Base-by-base conservation (phyloP, 2,888 invertebrate genomes). In the Sminthurinus aureus region DNA sequence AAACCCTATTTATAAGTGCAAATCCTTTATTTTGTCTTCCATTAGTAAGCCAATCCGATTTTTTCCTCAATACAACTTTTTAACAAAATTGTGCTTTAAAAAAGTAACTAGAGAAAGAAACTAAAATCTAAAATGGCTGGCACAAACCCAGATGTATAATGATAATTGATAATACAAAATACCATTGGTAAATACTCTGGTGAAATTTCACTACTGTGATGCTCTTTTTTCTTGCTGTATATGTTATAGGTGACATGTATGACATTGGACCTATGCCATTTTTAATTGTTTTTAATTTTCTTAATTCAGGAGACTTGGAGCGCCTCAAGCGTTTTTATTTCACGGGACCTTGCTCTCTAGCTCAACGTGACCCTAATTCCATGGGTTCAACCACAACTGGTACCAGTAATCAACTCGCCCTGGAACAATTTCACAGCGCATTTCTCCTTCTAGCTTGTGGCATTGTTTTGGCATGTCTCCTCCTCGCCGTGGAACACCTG, bases 351-450 rank as follows among this genome's bases (percentile, higher is more conserved):
- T 98, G 98, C 90, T 90, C 90, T 51, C 86, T 85, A 71, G 52
- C 83, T 74, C 78, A 84, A 64, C 26, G 81, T 50, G 80, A 86
- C 84, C 80, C 84, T 26, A 64, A 84, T 50, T 84, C 81, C 3
- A 79, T 82, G 22, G 89, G 89, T 51, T 86, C 86, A n/a, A 83
- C 86, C 12, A 85, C 86, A 11, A 50, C 83, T 24, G 95, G 96
- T 90, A 95, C 96, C 85, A 96, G 96, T 84, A 97, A 96, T 91
- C 95, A 96, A 2, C 91, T 97, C 88, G 96, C 96, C 13, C 92
- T 96, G 88, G 96, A 97, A 91, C 99, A 99, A 92, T 99, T 99
- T 92, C 94, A 98, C 90, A 97, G 97, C 85, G 99, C 99, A 79
- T 99, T 99, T 91, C 93, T 99, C 84, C 93, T 99, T 86, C 93